phyloP scores from a whole-genome alignment of 2,797 vertebrate species.

The Syndactyla subalaris region DNA sequence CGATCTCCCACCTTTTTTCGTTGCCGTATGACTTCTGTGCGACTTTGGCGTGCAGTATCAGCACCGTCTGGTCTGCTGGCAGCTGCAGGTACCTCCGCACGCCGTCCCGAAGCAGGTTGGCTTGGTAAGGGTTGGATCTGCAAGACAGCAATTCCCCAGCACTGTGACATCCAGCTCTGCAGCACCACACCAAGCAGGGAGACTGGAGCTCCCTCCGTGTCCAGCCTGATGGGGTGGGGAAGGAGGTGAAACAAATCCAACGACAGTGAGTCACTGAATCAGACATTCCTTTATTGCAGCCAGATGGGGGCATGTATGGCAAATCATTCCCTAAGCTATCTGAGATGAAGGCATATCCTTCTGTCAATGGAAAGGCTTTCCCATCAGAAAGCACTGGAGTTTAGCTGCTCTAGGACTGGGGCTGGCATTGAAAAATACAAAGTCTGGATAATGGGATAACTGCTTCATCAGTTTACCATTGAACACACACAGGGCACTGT shows the following conservation, averaged over 20 bases:
- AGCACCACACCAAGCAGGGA: accelerated
- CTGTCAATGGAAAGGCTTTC: not conserved
- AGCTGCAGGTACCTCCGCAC: slow-evolving; percentile 81
- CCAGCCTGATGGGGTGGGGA: not conserved
- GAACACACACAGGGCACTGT: accelerated
- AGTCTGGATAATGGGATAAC: not conserved
- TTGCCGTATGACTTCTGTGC: slow-evolving; percentile 97
- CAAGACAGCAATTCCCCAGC: not conserved
- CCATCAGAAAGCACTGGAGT: not conserved
- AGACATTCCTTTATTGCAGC: too few species aligned
- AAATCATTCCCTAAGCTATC: too few species aligned
- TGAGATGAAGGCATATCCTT: too few species aligned
- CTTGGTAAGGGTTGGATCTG: slow-evolving; percentile 61
- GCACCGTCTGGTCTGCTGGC: slow-evolving; percentile 83
- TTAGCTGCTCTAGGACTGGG: not conserved
- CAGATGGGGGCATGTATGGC: too few species aligned
- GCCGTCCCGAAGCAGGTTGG: slow-evolving; percentile 69
- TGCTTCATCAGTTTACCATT: not conserved
- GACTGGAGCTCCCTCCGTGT: not conserved
- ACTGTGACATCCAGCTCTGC: not conserved
- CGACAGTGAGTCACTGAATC: too few species aligned
- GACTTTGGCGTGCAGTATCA: slow-evolving; percentile 93
- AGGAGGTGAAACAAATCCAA: not conserved
- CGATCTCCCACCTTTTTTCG: slow-evolving; percentile 85
- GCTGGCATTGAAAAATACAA: accelerated